These are phyloP conservation scores for Nautilus pompilius DNA, from an alignment of 1,140 invertebrate species.

Conservation along the genomic window DNA sequence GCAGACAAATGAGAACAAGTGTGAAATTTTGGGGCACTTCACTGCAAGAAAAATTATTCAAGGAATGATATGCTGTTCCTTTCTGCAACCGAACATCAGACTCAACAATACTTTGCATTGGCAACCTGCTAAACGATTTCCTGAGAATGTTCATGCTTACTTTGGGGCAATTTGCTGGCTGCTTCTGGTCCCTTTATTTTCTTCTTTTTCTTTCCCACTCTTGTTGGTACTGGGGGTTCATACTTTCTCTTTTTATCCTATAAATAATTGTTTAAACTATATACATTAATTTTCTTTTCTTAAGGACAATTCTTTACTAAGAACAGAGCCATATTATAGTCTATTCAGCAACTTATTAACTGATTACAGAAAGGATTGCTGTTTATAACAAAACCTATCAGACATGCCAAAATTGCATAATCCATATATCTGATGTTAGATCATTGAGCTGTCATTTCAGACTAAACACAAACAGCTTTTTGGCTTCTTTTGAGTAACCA, in stretches of 20 bases:
- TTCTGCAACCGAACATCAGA: too few relatives aligned
- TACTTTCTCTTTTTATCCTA: conserved; percentile 97
- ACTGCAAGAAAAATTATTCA: too few relatives aligned
- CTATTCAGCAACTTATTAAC: conserved; percentile 5
- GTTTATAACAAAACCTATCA: neutral
- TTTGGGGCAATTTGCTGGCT: conserved; percentile 91
- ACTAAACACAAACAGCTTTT: neutral
- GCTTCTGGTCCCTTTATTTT: conserved; percentile 96
- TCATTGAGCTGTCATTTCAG: neutral
- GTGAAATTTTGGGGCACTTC: too few relatives aligned
- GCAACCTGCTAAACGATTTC: too few relatives aligned
- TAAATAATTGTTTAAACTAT: conserved; percentile 9
- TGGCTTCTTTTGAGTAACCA: neutral
- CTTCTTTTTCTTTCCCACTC: conserved; percentile 98
- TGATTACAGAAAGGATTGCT: too few relatives aligned
- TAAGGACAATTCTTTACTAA: neutral
- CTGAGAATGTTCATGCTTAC: too few relatives aligned
- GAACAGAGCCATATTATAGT: neutral
- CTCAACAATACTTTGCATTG: too few relatives aligned
- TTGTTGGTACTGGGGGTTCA: conserved; percentile 95
- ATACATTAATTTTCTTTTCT: neutral
- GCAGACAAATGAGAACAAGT: too few relatives aligned
- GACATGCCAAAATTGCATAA: neutral
- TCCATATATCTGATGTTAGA: neutral
- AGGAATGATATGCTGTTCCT: too few relatives aligned